A percentile compares a stretch with the other conserved stretches of the same genome.
Evolutionary conservation across 92 coral and sea anemone species (phyloP).

Genomic region (Palythoa grandiflora): DNA sequence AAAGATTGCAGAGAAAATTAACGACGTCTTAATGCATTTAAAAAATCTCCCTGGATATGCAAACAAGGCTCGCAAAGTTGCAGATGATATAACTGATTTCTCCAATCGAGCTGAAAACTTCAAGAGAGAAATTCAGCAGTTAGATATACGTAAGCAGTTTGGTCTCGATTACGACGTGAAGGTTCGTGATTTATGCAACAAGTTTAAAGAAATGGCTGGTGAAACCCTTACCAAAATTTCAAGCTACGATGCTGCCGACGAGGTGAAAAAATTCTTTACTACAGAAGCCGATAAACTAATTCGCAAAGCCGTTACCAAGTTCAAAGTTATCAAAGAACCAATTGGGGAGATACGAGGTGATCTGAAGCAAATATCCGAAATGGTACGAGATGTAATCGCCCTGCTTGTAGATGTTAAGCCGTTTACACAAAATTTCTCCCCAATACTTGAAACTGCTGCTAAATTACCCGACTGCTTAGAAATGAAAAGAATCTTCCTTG

Average conservation of each 20-base stretch:
- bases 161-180: constrained; percentile 81
- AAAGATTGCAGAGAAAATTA: constrained; percentile 78
- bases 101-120: constrained; percentile 77
- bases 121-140: constrained; percentile 79
- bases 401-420: constrained; percentile 84
- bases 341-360: constrained; percentile 76
- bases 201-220: constrained; percentile 75
- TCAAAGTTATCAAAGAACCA: constrained; percentile 80
- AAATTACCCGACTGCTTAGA: constrained; percentile 87
- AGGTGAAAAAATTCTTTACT: constrained; percentile 77
- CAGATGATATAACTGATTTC: constrained; percentile 84
- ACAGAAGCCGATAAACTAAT: constrained; percentile 82
- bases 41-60: constrained; percentile 87
- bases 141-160: constrained; percentile 76
- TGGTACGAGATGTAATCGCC: constrained; percentile 75
- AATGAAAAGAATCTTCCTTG: constrained; percentile 70
- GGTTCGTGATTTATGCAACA: constrained; percentile 81
- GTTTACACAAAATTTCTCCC: constrained; percentile 81
- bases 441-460: constrained; percentile 78
- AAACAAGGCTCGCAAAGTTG: constrained; percentile 82
- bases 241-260: constrained; percentile 71
- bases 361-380: constrained; percentile 67
- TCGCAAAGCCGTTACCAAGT: constrained; percentile 74
- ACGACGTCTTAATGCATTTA: constrained; percentile 75
- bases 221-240: constrained; percentile 76